A percentile compares a stretch with the other conserved stretches of the same genome.
phyloP scores from a whole-genome alignment of 2,113 vertebrate genomes.

The Gobiocypris rarus region DNA sequence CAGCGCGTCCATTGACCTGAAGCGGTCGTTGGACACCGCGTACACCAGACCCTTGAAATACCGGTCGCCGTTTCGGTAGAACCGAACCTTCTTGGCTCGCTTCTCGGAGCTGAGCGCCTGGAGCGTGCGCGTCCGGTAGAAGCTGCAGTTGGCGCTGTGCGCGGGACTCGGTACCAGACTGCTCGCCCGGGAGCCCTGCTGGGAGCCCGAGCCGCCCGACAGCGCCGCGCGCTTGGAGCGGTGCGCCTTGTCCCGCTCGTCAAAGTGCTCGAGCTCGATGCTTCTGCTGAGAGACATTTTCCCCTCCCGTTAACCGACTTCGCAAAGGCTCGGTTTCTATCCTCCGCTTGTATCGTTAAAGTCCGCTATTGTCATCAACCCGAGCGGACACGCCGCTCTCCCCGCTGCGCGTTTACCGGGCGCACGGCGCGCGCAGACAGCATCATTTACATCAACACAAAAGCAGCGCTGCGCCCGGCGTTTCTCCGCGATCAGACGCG shows the following conservation, averaged over 20 bases:
- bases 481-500: background rate
- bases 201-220: slow-evolving; percentile 73
- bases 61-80: slow-evolving; percentile 96
- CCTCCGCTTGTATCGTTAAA: background rate
- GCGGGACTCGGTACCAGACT: slow-evolving; percentile 95
- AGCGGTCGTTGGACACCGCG: slow-evolving; percentile 90
- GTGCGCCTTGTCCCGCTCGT: slow-evolving; percentile 90
- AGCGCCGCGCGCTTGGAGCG: slow-evolving; percentile 75
- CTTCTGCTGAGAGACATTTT: slow-evolving; percentile 51
- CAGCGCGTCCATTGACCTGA: slow-evolving; percentile 90
- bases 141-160: slow-evolving; percentile 97
- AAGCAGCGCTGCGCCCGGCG: slow-evolving; percentile 14
- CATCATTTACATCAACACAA: slow-evolving; percentile 31
- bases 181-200: slow-evolving; percentile 83
- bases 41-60: slow-evolving; percentile 97
- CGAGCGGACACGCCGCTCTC: slow-evolving; percentile 11
- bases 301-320: background rate
- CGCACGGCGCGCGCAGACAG: too few species aligned
- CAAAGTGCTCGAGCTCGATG: slow-evolving; percentile 91
- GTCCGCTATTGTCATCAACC: slow-evolving; percentile 17
- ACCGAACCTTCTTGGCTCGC: slow-evolving; percentile 93
- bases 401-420: slow-evolving; percentile 29
- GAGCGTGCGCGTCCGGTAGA: slow-evolving; percentile 95
- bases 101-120: slow-evolving; percentile 97
- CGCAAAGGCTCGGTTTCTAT: background rate